Percentiles rank a stretch among this genome's conserved stretches.
phyloP scores from a whole-genome alignment of 2,113 vertebrate genomes.

The Spilogale gracilis region DNA sequence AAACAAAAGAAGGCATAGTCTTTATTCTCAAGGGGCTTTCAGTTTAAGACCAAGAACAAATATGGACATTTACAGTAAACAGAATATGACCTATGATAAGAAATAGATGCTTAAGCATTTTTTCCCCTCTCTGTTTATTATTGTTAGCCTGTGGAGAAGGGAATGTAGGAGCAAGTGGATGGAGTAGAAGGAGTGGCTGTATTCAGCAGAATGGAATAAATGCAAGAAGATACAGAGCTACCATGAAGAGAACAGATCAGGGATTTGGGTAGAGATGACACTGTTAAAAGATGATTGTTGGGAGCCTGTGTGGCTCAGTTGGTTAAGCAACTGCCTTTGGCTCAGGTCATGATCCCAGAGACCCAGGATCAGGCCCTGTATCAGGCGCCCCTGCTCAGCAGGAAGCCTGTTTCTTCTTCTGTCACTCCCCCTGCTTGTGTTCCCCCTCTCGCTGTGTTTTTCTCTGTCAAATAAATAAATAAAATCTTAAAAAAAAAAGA shows the following conservation, averaged over 20 bases:
- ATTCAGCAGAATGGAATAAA: slow-evolving; percentile 15
- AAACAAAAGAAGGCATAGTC: neutral
- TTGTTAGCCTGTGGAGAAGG: neutral
- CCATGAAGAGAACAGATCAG: neutral
- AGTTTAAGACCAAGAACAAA: slow-evolving; percentile 21
- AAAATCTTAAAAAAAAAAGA: neutral
- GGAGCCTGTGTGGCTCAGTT: too few species aligned
- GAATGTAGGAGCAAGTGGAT: neutral
- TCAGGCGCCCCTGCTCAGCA: too few species aligned
- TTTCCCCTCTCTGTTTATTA: neutral
- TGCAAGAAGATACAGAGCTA: neutral
- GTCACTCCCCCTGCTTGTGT: too few species aligned
- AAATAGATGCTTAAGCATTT: neutral
- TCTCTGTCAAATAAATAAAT: too few species aligned
- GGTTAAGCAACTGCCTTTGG: too few species aligned
- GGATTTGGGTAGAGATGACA: neutral
- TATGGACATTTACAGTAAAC: neutral
- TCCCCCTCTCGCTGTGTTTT: too few species aligned
- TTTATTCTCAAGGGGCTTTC: slow-evolving; percentile 32
- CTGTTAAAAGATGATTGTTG: neutral
- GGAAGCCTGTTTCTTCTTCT: too few species aligned
- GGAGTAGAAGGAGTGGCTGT: neutral
- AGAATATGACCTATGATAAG: neutral
- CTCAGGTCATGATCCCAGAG: too few species aligned
- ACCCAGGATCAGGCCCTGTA: too few species aligned